phyloP scores from a whole-genome alignment of 2,113 vertebrate genomes.

The Pseudorasbora parva region DNA sequence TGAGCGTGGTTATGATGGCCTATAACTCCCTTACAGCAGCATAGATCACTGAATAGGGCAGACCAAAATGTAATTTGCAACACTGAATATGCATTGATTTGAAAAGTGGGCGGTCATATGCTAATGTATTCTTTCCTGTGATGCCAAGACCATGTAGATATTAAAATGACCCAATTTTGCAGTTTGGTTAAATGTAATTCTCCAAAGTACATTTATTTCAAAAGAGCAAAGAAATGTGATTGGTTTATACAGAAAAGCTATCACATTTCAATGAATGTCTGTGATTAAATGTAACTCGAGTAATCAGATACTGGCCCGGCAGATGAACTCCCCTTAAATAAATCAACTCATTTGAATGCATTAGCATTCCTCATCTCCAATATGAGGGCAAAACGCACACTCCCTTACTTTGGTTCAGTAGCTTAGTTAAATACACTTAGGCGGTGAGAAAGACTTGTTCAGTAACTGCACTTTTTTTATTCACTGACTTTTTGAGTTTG shows the following conservation, averaged over 20 bases:
- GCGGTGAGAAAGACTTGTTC: conserved; percentile 4
- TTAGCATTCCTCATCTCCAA: conserved; percentile 8
- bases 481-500: background rate
- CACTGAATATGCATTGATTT: conserved; percentile 22
- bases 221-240: background rate
- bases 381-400: background rate
- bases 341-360: conserved; percentile 31
- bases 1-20: background rate
- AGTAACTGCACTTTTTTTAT: conserved; percentile 29
- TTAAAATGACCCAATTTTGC: background rate
- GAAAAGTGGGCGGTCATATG: conserved; percentile 21
- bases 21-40: background rate
- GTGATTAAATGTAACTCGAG: conserved; percentile 18
- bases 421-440: conserved; percentile 34
- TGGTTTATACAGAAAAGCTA: background rate
- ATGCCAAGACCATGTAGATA: background rate
- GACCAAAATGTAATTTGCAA: conserved; percentile 7
- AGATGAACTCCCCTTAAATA: conserved; percentile 27
- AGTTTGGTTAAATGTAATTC: background rate
- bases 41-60: background rate
- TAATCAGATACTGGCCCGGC: conserved; percentile 12
- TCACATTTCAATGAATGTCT: conserved; percentile 1
- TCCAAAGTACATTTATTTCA: background rate
- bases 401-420: conserved; percentile 6
- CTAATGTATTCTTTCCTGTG: background rate